phyloP scores from a whole-genome alignment of 2,888 invertebrate genomes.

The Caenorhabditis sp. region DNA sequence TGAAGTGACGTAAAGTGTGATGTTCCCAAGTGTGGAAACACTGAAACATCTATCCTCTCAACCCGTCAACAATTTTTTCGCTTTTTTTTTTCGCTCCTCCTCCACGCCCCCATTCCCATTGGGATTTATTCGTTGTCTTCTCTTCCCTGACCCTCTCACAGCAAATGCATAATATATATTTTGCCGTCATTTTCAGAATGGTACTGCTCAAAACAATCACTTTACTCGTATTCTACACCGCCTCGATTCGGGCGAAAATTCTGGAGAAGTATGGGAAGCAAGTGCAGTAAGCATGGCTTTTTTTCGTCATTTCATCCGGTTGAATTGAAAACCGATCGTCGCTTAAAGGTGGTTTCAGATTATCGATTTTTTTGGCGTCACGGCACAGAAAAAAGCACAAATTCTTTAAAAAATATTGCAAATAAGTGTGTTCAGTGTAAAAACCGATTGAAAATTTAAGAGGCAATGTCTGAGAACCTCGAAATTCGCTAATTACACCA shows the following conservation, averaged over 20 bases:
- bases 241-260: conserved; percentile 11
- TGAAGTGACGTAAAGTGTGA: no score
- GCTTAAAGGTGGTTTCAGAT: no score
- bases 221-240: background rate
- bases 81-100: background rate
- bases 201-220: conserved; percentile 15
- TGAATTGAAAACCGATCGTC: background rate
- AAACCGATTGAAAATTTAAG: no score
- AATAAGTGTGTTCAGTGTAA: no score
- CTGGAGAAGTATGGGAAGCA: conserved; percentile 53
- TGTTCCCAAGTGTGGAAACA: conserved; percentile 1
- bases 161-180: background rate
- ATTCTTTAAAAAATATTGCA: no score
- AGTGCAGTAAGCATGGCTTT: conserved; percentile 48
- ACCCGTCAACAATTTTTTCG: conserved; percentile 25
- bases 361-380: no score
- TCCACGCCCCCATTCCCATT: background rate
- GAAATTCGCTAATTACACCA: no score
- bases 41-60: conserved; percentile 5
- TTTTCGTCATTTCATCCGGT: background rate
- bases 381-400: no score
- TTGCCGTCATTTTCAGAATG: conserved; percentile 7
- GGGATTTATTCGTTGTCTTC: background rate
- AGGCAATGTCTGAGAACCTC: no score
- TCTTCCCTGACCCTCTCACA: background rate